Evolutionary conservation across 2,113 vertebrate species (phyloP), one percentile per base, ranked within the genome.

Genomic region (Hymenochirus boettgeri): DNA sequence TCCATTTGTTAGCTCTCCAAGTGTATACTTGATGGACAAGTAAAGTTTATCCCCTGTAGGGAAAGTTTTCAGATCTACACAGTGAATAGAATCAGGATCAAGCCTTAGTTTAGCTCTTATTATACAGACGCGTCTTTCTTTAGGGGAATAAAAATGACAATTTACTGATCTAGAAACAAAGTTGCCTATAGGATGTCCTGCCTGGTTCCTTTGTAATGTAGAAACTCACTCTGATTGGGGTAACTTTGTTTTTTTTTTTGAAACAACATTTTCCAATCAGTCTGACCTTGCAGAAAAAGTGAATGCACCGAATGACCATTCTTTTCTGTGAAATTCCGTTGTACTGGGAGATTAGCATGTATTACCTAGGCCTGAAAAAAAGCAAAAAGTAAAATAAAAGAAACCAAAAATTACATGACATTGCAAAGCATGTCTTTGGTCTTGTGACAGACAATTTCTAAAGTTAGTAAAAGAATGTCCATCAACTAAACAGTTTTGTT

Each of bases 401-500:
- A 80, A 80, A 78, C 77, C 79, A 81, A 74, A 39, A 80, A 81
- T 77, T 76, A 77, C 79, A 66, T 79, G 79, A 76, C 74, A 62
- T 77, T 60, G 71, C 24, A 82, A 73, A 77, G 74, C 71, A 70
- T 51, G 65, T 76, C 71, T 61, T 79, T 79, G 73, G 76, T 74
- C 57, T 73, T 66, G 39, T 73, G 85, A 79, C 78, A 80, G 79
- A 66, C 83, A 83, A 82, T 76, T 77, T 82, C 76, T 81, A 82
- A 85, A 82, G 75, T 85, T 80, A 71, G 75, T 80, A 71, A 78
- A 80, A 81, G 72, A 78, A 78, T 76, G 77, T 70, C 71, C 74
- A 73, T 75, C 72, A 79, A 72, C 74, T 72, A 82, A 82, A 80
- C 73, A 60, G 72, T 79, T 74, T 82, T 79, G 83, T 85, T 58